Percentiles rank a stretch among this genome's conserved stretches.
Conservation (phyloP, 2,113 vertebrate genomes). For the Poeciliopsis prolifica region DNA sequence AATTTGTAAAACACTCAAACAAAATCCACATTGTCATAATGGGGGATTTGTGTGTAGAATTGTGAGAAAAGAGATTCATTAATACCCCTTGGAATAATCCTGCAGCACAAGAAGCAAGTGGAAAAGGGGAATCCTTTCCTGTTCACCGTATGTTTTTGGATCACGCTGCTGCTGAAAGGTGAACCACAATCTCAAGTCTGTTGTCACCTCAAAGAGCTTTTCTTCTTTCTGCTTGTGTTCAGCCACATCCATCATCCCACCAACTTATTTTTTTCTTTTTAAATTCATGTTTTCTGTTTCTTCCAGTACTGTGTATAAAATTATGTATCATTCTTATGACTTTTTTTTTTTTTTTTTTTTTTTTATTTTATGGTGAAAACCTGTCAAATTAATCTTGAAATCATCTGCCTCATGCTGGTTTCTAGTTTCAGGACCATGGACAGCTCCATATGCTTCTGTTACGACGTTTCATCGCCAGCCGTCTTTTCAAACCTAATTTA, state of each 20-base stretch:
- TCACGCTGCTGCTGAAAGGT: background rate
- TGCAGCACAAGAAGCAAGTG: too few relatives aligned
- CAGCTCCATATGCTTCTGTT: constrained; percentile 43
- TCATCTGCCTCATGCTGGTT: background rate
- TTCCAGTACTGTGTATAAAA: background rate
- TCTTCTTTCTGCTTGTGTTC: background rate
- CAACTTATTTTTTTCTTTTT: background rate
- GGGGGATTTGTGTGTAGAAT: too few relatives aligned
- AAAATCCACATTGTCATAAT: too few relatives aligned
- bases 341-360: too few relatives aligned
- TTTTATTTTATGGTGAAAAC: background rate
- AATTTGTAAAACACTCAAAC: too few relatives aligned
- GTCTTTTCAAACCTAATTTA: background rate
- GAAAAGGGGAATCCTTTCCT: too few relatives aligned
- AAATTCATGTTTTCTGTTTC: background rate
- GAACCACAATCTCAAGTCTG: background rate
- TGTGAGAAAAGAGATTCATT: too few relatives aligned
- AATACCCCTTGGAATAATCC: too few relatives aligned
- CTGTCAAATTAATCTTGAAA: background rate
- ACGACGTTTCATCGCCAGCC: background rate
- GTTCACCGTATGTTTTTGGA: background rate
- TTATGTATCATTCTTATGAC: background rate
- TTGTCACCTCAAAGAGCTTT: background rate
- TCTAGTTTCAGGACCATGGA: constrained; percentile 53
- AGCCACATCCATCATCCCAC: background rate